phyloP scores from a whole-genome alignment of 2,888 invertebrate genomes.

The Euclidia mi region DNA sequence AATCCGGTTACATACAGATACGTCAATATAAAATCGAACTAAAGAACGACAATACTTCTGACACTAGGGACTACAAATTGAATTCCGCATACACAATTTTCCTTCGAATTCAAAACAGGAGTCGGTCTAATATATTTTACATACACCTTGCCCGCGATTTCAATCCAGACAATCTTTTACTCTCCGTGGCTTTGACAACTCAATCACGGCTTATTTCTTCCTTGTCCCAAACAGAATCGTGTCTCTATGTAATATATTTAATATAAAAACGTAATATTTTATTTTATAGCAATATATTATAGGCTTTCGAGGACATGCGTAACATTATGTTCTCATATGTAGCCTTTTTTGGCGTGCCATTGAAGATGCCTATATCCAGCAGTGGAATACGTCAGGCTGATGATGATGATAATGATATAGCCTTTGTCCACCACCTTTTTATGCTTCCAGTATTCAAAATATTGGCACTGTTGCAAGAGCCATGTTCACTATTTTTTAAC shows the following conservation, averaged over 20 bases:
- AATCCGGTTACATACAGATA: background rate
- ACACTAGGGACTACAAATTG: slow-evolving; percentile 1
- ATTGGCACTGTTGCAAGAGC: too few species aligned
- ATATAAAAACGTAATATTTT: too few species aligned
- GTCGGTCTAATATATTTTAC: slow-evolving; percentile 10
- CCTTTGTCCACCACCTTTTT: too few species aligned
- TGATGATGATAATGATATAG: too few species aligned
- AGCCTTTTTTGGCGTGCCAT: too few species aligned
- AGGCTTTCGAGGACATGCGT: too few species aligned
- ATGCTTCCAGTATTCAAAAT: too few species aligned
- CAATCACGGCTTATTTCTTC: slow-evolving; percentile 15
- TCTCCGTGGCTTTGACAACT: slow-evolving; percentile 13
- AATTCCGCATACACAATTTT: slow-evolving; percentile 9
- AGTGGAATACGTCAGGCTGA: too few species aligned
- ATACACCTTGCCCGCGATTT: slow-evolving; percentile 10
- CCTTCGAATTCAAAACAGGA: slow-evolving; percentile 18
- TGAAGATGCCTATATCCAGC: too few species aligned
- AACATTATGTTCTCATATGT: too few species aligned
- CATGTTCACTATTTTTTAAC: too few species aligned
- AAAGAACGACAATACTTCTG: slow-evolving; percentile 6
- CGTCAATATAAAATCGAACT: slow-evolving; percentile 3
- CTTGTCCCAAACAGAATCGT: slow-evolving; percentile 4
- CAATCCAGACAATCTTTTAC: slow-evolving; percentile 11
- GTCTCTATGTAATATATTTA: background rate
- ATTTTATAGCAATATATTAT: too few species aligned